Percentiles rank a stretch among this genome's conserved stretches.
Conservation (phyloP, 2,113 vertebrate genomes). For the Gracilinanus agilis region DNA sequence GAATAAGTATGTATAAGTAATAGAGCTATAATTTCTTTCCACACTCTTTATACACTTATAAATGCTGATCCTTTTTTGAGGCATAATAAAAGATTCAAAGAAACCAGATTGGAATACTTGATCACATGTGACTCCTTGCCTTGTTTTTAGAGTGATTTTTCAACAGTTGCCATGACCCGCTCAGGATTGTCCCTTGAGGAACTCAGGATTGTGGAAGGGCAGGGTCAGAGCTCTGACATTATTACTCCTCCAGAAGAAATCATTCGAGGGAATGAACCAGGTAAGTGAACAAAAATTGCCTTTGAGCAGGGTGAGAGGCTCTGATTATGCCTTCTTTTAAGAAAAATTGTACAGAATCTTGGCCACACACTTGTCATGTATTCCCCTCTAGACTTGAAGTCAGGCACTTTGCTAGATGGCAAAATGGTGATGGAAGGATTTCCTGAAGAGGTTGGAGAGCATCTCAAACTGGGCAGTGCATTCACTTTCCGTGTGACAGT, state of each 20-base stretch:
- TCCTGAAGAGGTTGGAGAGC: slow-evolving; percentile 88
- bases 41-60: neutral
- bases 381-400: slow-evolving; percentile 90
- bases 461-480: slow-evolving; percentile 95
- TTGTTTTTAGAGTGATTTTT: slow-evolving; percentile 90
- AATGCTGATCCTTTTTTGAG: neutral
- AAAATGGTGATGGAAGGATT: slow-evolving; percentile 91
- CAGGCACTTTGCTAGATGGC: slow-evolving; percentile 88
- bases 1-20: neutral
- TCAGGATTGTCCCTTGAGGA: slow-evolving; percentile 97
- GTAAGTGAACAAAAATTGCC: slow-evolving; percentile 78
- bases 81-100: neutral
- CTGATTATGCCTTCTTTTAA: neutral
- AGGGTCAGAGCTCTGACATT: slow-evolving; percentile 96
- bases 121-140: neutral
- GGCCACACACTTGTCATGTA: slow-evolving; percentile 39
- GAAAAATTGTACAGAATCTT: neutral
- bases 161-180: slow-evolving; percentile 90
- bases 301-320: neutral
- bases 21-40: neutral
- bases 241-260: slow-evolving; percentile 94
- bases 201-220: slow-evolving; percentile 97
- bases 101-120: slow-evolving; percentile 7
- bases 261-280: slow-evolving; percentile 93
- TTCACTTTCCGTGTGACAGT: slow-evolving; percentile 99